A percentile compares a stretch with the other conserved stretches of the same genome.
phyloP scores from a whole-genome alignment of 2,113 vertebrate species.

The Tricholaema leucomelas region DNA sequence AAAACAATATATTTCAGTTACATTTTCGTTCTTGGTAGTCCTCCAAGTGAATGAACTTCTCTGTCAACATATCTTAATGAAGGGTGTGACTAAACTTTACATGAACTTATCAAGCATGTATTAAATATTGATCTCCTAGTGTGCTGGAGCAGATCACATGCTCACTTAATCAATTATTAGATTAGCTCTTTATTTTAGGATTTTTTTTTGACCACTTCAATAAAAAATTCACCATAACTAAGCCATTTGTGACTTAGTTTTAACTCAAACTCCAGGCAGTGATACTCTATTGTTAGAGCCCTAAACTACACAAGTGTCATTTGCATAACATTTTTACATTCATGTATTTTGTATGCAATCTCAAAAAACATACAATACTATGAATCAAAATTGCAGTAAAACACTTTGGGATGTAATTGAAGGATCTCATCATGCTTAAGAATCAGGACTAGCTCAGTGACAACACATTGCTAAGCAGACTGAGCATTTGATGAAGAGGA shows the following conservation, averaged over 20 bases:
- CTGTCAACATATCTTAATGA: constrained; percentile 38
- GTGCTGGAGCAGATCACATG: neutral
- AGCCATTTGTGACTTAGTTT: neutral
- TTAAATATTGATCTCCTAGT: constrained; percentile 14
- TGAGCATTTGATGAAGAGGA: neutral
- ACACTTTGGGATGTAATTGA: neutral
- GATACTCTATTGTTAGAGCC: neutral
- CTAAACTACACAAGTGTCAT: neutral
- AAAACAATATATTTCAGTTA: neutral
- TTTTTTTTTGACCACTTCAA: neutral
- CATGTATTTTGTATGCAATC: neutral
- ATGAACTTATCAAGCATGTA: constrained; percentile 14
- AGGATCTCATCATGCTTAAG: neutral
- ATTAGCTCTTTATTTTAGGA: constrained; percentile 45
- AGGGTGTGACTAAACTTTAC: constrained; percentile 45
- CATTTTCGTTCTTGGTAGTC: constrained; percentile 22
- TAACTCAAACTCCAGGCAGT: neutral
- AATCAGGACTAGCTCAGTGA: neutral
- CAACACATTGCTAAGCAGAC: neutral
- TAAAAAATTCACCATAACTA: neutral
- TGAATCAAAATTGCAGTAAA: neutral
- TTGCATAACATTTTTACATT: neutral
- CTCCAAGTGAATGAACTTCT: constrained; percentile 18
- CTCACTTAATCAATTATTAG: constrained; percentile 14
- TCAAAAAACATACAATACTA: neutral